phyloP scores from a whole-genome alignment of 53 echinoderm and acorn worm species.

The Arbacia lixula region DNA sequence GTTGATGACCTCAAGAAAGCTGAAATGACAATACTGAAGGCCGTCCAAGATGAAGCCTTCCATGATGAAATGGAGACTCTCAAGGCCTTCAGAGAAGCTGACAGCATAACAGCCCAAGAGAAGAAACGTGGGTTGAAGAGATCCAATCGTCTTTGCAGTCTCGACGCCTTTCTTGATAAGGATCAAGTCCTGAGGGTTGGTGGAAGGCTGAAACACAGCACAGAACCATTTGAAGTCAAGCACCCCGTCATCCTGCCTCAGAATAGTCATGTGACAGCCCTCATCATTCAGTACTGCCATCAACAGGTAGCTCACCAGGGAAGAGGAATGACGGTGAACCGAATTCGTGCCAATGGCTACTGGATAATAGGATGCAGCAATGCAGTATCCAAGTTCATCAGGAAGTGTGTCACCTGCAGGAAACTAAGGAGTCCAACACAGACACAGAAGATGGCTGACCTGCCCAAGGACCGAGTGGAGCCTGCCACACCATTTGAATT shows the following conservation, averaged over 20 bases:
- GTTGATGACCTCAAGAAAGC: constrained; percentile 47
- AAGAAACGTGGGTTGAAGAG: background rate
- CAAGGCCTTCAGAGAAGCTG: constrained; percentile 8
- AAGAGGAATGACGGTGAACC: constrained; percentile 54
- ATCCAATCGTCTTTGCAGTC: constrained; percentile 29
- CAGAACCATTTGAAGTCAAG: constrained; percentile 30
- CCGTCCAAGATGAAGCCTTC: constrained; percentile 40
- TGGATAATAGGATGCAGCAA: constrained; percentile 48
- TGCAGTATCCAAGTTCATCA: constrained; percentile 50
- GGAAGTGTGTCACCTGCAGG: constrained; percentile 54
- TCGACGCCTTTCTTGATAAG: constrained; percentile 62
- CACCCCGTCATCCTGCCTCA: constrained; percentile 65
- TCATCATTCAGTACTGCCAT: constrained; percentile 55
- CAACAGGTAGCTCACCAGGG: constrained; percentile 59
- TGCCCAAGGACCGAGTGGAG: constrained; percentile 58
- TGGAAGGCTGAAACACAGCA: constrained; percentile 42
- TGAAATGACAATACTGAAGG: constrained; percentile 41
- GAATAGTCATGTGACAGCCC: constrained; percentile 49
- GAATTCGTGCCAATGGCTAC: constrained; percentile 26
- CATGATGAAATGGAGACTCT: constrained; percentile 37
- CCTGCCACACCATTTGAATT: constrained; percentile 61
- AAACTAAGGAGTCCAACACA: constrained; percentile 27
- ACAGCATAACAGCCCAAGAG: background rate
- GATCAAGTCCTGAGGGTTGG: constrained; percentile 56
- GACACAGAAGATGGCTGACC: constrained; percentile 69